These are phyloP conservation scores for Diloba caeruleocephala DNA, from an alignment of 2,888 invertebrate species.

Conservation along the genomic window DNA sequence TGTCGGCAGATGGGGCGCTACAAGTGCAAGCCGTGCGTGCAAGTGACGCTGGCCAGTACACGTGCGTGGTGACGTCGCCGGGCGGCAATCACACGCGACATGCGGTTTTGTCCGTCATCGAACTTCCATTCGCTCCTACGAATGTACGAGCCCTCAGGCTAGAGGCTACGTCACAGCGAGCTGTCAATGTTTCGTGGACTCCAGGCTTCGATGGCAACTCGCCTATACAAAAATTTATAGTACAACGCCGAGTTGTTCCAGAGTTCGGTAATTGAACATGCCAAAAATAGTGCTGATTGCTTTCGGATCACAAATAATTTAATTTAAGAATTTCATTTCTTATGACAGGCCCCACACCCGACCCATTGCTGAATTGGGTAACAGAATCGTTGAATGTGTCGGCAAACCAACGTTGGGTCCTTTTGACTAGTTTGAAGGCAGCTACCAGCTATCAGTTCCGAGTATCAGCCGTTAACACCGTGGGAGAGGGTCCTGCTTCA, in stretches of 20 bases:
- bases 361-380: conserved; percentile 95
- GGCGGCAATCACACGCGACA: conserved; percentile 98
- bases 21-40: conserved; percentile 96
- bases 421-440: conserved; percentile 96
- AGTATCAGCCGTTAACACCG: conserved; percentile 98
- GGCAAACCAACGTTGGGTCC: conserved; percentile 93
- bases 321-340: neutral
- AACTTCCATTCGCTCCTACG: conserved; percentile 97
- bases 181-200: conserved; percentile 98
- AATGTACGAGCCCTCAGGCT: conserved; percentile 93
- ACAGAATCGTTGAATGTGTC: conserved; percentile 96
- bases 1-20: conserved; percentile 94
- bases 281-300: neutral
- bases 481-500: conserved; percentile 98
- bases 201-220: conserved; percentile 99
- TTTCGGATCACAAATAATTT: neutral
- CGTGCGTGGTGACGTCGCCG: conserved; percentile 96
- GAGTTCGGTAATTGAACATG: conserved; percentile 91
- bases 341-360: conserved; percentile 94
- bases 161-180: conserved; percentile 91
- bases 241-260: conserved; percentile 97
- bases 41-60: conserved; percentile 97
- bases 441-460: conserved; percentile 98
- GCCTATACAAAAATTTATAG: conserved; percentile 96
- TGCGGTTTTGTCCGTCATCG: conserved; percentile 95